Conservation (phyloP, 2,113 vertebrate genomes). For the Recurvirostra avosetta region DNA sequence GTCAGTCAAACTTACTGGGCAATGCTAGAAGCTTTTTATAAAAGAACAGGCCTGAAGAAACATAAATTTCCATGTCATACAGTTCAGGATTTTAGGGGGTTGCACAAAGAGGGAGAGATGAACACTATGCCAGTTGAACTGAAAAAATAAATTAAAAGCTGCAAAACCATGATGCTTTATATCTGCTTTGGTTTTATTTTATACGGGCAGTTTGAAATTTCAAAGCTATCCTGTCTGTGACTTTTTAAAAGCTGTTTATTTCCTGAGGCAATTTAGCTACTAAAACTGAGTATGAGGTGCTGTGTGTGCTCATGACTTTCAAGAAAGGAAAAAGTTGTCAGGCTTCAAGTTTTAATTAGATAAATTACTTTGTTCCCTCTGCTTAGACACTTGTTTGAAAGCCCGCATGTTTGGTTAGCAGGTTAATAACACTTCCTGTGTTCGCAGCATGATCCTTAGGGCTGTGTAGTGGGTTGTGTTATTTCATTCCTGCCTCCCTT, state of each 20-base stretch:
- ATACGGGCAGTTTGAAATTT: background rate
- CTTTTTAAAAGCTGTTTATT: slow-evolving; percentile 5
- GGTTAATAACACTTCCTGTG: background rate
- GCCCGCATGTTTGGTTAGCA: background rate
- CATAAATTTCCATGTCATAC: background rate
- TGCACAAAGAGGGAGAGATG: background rate
- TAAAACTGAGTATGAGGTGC: background rate
- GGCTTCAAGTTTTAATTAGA: background rate
- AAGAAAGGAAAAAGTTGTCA: background rate
- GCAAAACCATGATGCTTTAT: background rate
- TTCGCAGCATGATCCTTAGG: background rate
- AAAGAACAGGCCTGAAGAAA: background rate
- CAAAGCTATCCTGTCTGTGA: background rate
- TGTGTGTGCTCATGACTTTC: background rate
- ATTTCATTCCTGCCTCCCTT: background rate
- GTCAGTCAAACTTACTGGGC: background rate
- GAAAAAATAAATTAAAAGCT: background rate
- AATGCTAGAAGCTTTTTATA: background rate
- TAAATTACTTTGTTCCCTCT: background rate
- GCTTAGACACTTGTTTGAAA: background rate
- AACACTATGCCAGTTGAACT: background rate
- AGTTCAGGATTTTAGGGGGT: background rate
- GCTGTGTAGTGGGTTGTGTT: background rate
- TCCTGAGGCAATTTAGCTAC: slow-evolving; percentile 20
- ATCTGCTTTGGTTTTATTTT: slow-evolving; percentile 21